Evolutionary conservation across 2,113 vertebrate species (phyloP), one percentile per base, ranked within the genome.

Genomic region (Rhinichthys klamathensis): DNA sequence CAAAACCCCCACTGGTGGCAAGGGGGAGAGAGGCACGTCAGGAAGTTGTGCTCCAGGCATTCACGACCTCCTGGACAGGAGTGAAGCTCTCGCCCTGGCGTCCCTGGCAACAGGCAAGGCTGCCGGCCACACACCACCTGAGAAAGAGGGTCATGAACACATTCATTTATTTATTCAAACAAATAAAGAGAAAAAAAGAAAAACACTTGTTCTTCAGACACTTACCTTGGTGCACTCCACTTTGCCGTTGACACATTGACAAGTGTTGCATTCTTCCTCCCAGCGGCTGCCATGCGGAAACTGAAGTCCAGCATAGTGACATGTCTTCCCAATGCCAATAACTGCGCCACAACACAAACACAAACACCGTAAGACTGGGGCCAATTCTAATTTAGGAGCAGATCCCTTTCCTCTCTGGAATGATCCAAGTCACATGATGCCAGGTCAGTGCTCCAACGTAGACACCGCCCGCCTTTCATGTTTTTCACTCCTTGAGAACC

Each of bases 261-360:
- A 99, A 90, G 91, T 96, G 90, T 99, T 99, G 84, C 98, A 99
- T 67, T 98, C 97, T 80, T 99, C 96, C 21, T 96, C 93, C 98
- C 98, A 99, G 35, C 92, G 93, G 90, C 96, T 96, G 85, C 97
- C 96, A 0, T 98, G 97, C 0, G 96, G 96, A 91, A 97, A 96
- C 74, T 96, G 95, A 49, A 95, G 90, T 10, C 96, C 97, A 56
- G 92, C 94, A 1, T 96, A 95, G 94, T 95, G 96, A 86, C 98
- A 99, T 9, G 95, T 92, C 88, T 95, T 97, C 87, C 97, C 96
- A 4, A 96, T 90, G 25, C 96, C 95, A 21, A 97, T 94, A 89
- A 99, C 97, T 99, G 84, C 2, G 0, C 0, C 46, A 13, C 21
- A n/a, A 49, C 81, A 60, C 41, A 77, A 84, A 80, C 69, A 12